Evolutionary conservation across 2,888 invertebrate species (phyloP), one percentile per base, ranked within the genome.

Genomic region (Euzetes globulus): DNA sequence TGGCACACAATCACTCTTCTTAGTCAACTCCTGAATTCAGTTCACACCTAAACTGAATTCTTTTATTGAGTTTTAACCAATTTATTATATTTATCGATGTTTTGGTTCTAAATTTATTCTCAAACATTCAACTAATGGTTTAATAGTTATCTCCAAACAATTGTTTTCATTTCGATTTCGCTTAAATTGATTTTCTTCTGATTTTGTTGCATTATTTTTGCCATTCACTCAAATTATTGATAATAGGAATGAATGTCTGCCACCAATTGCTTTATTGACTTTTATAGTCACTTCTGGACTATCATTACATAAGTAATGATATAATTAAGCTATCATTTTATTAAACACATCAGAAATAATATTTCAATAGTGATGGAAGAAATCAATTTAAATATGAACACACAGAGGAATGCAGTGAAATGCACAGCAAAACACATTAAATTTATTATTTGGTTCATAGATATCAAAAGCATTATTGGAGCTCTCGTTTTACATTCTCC

Each of bases 11-110:
- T 63, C 63, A 33, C 11, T 63, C 58, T 58, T 58, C 15, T 29
- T 2, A 27, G n/a, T 11, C 33, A 2, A 63, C 33, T 63, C 58
- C 7, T 22, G 22, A 58, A 58, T 58, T 58, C 58, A 33, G 33
- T 63, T 29, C 63, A 63, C 63, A 63, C 63, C 63, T 63, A 27
- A 63, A 63, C 63, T 63, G 9, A 63, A 63, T 63, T 63, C 4
- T 27, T 33, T 63, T n/a, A 33, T 63, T n/a, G n/a, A 63, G n/a
- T 63, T 63, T 63, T 9, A 63, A 13, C 11, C 15, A 58, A 58
- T 58, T 58, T 63, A 63, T 63, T 63, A 63, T 25, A 25, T 55
- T 63, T 63, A 63, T 29, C 33, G 27, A 29, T 7, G 17, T 29
- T 1, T 29, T 1, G 33, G n/a, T 29, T 3, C 17, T 15, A 22